Percentiles rank a stretch among this genome's conserved stretches.
Conservation (phyloP, 1,140 invertebrate species). For the Acyrthosiphon pisum region DNA sequence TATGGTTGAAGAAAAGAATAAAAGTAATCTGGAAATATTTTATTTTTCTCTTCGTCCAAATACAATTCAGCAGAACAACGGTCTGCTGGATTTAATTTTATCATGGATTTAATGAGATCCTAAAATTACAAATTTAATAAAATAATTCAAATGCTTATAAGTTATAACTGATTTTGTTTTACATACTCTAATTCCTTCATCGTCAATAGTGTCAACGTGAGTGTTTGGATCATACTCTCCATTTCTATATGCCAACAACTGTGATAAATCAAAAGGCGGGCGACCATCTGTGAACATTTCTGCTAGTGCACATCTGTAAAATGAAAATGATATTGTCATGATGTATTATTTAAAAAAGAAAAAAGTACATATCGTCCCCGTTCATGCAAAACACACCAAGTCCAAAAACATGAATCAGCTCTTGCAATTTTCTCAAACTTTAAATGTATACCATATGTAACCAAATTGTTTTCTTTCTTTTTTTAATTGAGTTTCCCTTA, state of each 20-base stretch:
- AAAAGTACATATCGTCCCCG: no score
- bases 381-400: no score
- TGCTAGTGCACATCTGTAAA: slow-evolving; percentile 84
- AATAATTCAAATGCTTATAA: not conserved
- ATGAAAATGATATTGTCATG: slow-evolving; percentile 44
- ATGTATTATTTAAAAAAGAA: slow-evolving; percentile 44
- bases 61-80: slow-evolving; percentile 87
- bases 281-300: slow-evolving; percentile 95
- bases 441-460: no score
- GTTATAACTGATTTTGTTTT: not conserved
- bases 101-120: slow-evolving; percentile 82
- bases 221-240: slow-evolving; percentile 68
- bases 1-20: slow-evolving; percentile 90
- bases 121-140: slow-evolving; percentile 60
- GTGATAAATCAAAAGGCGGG: slow-evolving; percentile 90
- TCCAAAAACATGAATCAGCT: no score
- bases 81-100: slow-evolving; percentile 81
- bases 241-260: slow-evolving; percentile 79
- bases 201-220: slow-evolving; percentile 71
- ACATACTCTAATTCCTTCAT: slow-evolving; percentile 68
- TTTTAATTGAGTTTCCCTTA: no score
- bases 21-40: slow-evolving; percentile 93
- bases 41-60: slow-evolving; percentile 82
- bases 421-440: no score
- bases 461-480: no score